Base-by-base conservation (phyloP, 2,797 vertebrate genomes). In the Neosilurus hyrtlii region DNA sequence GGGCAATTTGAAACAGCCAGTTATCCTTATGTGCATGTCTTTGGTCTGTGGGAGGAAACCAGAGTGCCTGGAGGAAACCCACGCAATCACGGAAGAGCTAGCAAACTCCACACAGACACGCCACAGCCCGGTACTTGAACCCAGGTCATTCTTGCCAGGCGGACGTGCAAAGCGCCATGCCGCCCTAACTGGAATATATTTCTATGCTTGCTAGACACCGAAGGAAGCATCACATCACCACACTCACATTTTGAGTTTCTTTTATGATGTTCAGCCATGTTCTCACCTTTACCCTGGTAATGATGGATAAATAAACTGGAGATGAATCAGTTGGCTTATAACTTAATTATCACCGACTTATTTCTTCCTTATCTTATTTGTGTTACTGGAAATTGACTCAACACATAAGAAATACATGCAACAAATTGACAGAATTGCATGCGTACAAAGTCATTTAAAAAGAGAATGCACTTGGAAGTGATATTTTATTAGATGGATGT, bases 331-430 rank as follows among this genome's bases (percentile, higher is more conserved):
- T n/a, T n/a, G n/a, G n/a, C n/a, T n/a, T n/a, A n/a, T n/a, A 71
- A 6, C 30, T 37, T 30, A 35, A 24, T 61, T 43, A 51, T 56
- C 67, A 15, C 22, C 37, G 56, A 51, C 79, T 14, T n/a, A n/a
- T n/a, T n/a, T n/a, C n/a, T n/a, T n/a, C n/a, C 20, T 82, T 4
- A 65, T 56, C 43, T 52, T 49, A 81, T 37, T 68, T 68, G 66
- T 14, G 3, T 26, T 16, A 59, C 66, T 9, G 12, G 16, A 18
- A 68, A 43, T 10, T 26, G 26, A 70, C 63, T 26, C 63, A 65
- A 14, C 61, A 63, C 12, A 24, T 14, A 26, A 63, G 26, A 24
- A 62, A 62, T n/a, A 10, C 20, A 22, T 61, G 57, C 11, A 65
- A 65, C 24, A 16, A 15, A 65, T 18, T 67, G 65, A 67, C 65